A percentile compares a stretch with the other conserved stretches of the same genome.
phyloP scores from a whole-genome alignment of 2,888 invertebrate genomes.

The Tenthredo amoena region DNA sequence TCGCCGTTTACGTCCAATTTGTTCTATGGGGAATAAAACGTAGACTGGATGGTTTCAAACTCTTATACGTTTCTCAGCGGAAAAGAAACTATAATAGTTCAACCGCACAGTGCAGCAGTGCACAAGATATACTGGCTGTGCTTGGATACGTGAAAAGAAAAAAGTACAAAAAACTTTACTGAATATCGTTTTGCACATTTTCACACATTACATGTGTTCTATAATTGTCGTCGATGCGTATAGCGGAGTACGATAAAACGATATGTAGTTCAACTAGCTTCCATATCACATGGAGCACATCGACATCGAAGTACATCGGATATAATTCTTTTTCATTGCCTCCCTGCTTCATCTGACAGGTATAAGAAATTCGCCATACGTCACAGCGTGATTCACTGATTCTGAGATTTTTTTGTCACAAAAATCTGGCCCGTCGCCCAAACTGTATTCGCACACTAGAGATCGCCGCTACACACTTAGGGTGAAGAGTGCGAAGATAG shows the following conservation, averaged over 20 bases:
- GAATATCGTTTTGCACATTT: not conserved
- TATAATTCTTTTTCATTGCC: not conserved
- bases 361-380: not conserved
- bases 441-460: not conserved
- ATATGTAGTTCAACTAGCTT: no score
- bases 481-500: not conserved
- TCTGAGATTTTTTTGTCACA: not conserved
- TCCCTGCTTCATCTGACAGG: not conserved
- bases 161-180: not conserved
- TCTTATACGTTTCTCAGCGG: not conserved
- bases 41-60: not conserved
- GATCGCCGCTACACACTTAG: not conserved
- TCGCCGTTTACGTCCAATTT: conserved; percentile 6
- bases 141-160: not conserved
- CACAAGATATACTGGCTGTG: not conserved
- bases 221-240: no score
- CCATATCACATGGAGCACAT: no score
- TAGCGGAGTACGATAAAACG: no score
- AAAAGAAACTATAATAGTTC: not conserved
- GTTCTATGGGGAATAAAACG: not conserved
- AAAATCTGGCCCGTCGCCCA: not conserved
- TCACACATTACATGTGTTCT: not conserved
- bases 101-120: not conserved
- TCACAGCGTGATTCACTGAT: not conserved
- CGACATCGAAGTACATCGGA: no score